These are phyloP conservation scores for Liposcelis brunnea DNA, from an alignment of 2,888 invertebrate genomes.

Conservation along the genomic window DNA sequence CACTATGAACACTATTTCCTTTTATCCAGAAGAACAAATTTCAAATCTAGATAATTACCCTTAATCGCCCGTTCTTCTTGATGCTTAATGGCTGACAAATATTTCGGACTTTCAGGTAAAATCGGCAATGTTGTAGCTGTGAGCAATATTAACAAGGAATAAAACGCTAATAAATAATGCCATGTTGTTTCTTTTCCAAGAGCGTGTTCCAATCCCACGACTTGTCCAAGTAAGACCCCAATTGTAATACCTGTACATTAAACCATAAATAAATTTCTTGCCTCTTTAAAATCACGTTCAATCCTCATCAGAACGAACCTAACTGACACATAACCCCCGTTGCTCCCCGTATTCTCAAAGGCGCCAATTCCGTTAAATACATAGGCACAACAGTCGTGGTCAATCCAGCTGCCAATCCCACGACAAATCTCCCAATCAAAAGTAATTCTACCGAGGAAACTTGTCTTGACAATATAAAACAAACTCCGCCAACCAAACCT, in stretches of 20 bases:
- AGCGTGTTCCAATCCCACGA: constrained; percentile 23
- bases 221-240: constrained; percentile 28
- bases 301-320: constrained; percentile 28
- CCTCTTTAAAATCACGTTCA: not conserved
- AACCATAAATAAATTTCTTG: constrained; percentile 7
- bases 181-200: constrained; percentile 46
- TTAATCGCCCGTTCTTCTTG: constrained; percentile 44
- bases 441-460: constrained; percentile 64
- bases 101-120: constrained; percentile 83
- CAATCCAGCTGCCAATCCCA: constrained; percentile 62
- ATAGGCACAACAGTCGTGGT: constrained; percentile 76
- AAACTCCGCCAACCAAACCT: constrained; percentile 49
- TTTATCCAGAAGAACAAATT: no score
- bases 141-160: constrained; percentile 49
- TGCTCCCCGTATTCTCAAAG: constrained; percentile 58
- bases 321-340: constrained; percentile 70
- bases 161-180: constrained; percentile 60
- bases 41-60: no score
- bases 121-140: constrained; percentile 42
- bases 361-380: constrained; percentile 80
- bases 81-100: constrained; percentile 51
- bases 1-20: no score
- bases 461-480: constrained; percentile 48
- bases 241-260: constrained; percentile 22
- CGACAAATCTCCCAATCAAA: constrained; percentile 54